phyloP scores from a whole-genome alignment of 2,113 vertebrate genomes.

The Octodon degus region DNA sequence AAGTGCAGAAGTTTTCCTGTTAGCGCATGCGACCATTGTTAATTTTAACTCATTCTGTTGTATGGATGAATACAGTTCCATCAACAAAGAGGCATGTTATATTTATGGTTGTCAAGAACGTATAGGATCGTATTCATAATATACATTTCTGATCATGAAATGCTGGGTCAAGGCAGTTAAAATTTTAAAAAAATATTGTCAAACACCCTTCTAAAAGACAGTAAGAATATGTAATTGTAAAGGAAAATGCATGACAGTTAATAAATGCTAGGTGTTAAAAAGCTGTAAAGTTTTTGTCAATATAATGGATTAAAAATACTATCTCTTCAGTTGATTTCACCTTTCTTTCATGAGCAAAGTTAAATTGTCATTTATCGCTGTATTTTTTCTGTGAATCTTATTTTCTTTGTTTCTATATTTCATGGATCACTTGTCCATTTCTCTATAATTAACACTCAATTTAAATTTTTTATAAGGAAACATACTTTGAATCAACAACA shows the following conservation, averaged over 20 bases:
- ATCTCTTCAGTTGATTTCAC: conserved; percentile 35
- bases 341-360: conserved; percentile 35
- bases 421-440: neutral
- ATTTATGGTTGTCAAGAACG: neutral
- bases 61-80: neutral
- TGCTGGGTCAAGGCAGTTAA: neutral
- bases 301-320: conserved; percentile 1
- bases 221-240: conserved; percentile 15
- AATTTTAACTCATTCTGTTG: neutral
- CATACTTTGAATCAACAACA: neutral
- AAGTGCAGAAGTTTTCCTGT: conserved; percentile 17
- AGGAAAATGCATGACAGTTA: conserved; percentile 20
- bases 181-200: neutral
- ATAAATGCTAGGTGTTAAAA: conserved; percentile 3
- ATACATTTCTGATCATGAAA: conserved; percentile 47
- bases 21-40: neutral
- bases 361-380: neutral
- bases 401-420: conserved; percentile 15
- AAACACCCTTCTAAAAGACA: conserved; percentile 33
- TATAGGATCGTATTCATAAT: neutral
- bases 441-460: neutral
- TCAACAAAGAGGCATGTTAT: neutral
- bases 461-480: conserved; percentile 13
- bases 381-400: conserved; percentile 42
- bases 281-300: neutral